Evolutionary conservation across 2,113 vertebrate genomes (phyloP), one percentile per base, ranked within the genome.

Genomic region (Turnix velox): DNA sequence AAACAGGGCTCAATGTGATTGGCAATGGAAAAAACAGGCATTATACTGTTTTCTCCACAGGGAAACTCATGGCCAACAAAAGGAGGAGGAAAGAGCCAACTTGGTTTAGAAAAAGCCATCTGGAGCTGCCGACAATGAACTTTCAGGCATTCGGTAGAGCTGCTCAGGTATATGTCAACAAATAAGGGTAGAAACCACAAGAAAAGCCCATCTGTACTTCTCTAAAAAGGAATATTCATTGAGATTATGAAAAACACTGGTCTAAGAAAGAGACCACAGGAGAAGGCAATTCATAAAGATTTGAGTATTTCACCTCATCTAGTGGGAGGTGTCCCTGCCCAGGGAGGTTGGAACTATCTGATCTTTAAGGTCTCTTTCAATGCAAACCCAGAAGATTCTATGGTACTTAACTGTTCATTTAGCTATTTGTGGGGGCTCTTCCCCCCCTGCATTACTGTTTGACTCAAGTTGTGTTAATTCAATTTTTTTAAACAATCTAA

Each of bases 401-500:
- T n/a, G 45, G 40, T 42, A 28, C 18, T 54, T 67, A 63, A 0
- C 18, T 52, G 30, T 31, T 72, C 65, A 9, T 39, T 62, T 20
- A 42, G 28, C 31, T 63, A 23, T 23, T 74, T 42, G 15, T 12
- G 39, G 28, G n/a, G 18, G 5, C 2, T 4, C 15, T 42, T 72
- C n/a, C n/a, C n/a, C n/a, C n/a, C n/a, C 19, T 33, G 3, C n/a
- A 14, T 30, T 59, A 1, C 16, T 76, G 63, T 48, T 61, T 24
- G 45, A 51, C 2, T 2, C 33, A 49, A 66, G 30, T 6, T 88
- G 18, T 0, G 0, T 3, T 49, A 14, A 4, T 7, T 12, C 4
- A 0, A 3, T 12, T 10, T 35, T 79, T 66, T 74, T 81, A 8
- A 90, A 52, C 40, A 84, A 80, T 40, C 5, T 8, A 22, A 59